Base-by-base conservation (phyloP, 1,140 invertebrate species). In the Bombus difficillimus region DNA sequence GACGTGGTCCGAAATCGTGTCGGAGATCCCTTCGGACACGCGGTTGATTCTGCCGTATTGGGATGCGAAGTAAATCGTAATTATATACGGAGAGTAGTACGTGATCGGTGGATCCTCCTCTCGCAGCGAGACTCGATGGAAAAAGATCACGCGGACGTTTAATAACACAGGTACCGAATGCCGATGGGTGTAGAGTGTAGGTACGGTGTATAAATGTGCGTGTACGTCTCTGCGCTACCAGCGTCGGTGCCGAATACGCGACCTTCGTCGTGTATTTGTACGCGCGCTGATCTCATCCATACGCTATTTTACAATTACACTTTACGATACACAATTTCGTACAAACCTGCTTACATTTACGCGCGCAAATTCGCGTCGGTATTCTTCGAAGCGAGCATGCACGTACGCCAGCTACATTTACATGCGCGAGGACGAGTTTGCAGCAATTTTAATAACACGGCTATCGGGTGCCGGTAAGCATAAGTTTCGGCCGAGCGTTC, bases 1-100 rank as follows among this genome's bases (percentile, higher is more conserved):
- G 59, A 62, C 43, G 64, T 77, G 41, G 77, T 73, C 68, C 43
- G 47, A 59, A 76, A 69, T 41, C 43, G 34, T n/a, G 53, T n/a
- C 68, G 37, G 25, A n/a, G 39, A 78, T 71, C 64, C 22, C 53
- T 12, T 62, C 82, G 82, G 78, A 71, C 78, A 39, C 69, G 69
- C 81, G 73, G 72, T 72, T 66, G 76, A 89, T 89, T 87, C 79
- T 62, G 79, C 85, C 83, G 85, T 83, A 89, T 90, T 81, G 89
- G 86, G 90, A 88, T 85, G 83, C 91, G 91, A 83, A 88, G 89
- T 92, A 91, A 92, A 89, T 92, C 79, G 92, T 91, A 91, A 92
- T 92, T 92, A 90, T 88, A 92, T 84, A 91, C 90, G 86, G 72
- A 79, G 86, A 91, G 89, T 88, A 85, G 85, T 86, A 80, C 71